Conservation (phyloP, 1,140 invertebrate species). For the Lanistes nyassanus region DNA sequence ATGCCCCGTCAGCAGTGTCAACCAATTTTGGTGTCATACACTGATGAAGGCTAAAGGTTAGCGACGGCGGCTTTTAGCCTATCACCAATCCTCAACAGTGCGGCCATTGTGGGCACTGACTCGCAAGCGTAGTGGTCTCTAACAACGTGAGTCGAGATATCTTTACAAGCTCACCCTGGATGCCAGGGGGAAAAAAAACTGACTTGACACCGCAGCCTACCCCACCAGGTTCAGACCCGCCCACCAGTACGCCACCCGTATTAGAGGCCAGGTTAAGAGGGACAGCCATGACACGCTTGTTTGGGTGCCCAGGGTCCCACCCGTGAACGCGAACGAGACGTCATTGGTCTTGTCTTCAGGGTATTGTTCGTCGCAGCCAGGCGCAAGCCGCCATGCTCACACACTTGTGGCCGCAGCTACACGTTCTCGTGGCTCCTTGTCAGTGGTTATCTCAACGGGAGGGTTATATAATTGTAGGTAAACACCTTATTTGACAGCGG, state of each 20-base stretch:
- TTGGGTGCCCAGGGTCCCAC: not conserved
- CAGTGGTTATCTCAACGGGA: slow-evolving; percentile 17
- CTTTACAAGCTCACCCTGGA: not conserved
- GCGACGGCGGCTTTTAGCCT: not conserved
- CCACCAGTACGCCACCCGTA: too few relatives aligned
- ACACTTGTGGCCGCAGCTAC: not conserved
- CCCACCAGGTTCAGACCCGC: not conserved
- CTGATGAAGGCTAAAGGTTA: not conserved
- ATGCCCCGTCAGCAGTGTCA: too few relatives aligned
- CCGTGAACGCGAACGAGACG: not conserved
- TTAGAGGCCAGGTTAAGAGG: too few relatives aligned
- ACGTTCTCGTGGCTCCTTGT: not conserved
- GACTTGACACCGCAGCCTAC: not conserved
- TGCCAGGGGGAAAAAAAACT: not conserved
- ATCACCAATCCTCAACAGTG: not conserved
- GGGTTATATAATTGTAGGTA: slow-evolving; percentile 14
- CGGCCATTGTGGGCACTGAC: not conserved
- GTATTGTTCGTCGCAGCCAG: not conserved
- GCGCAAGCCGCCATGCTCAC: not conserved
- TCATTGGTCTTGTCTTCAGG: not conserved
- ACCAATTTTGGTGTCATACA: not conserved
- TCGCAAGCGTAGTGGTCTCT: not conserved
- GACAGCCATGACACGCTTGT: slow-evolving; percentile 1
- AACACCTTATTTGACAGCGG: slow-evolving; percentile 11
- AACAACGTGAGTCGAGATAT: not conserved